Base-by-base conservation (phyloP, 2,888 invertebrate species). In the Dichetophora obliterata region DNA sequence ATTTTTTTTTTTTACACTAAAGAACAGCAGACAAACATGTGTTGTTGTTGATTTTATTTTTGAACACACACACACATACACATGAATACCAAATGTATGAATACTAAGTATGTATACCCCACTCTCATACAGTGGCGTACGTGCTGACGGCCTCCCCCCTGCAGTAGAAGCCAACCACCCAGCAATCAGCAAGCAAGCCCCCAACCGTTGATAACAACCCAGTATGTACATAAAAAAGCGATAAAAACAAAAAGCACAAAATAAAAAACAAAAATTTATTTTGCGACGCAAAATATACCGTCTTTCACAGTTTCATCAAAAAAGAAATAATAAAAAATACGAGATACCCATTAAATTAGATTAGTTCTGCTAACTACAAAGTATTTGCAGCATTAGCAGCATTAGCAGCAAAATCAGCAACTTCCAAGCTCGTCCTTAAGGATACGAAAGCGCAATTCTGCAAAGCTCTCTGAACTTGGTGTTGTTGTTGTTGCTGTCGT, bases 1-100 rank as follows among this genome's bases (percentile, higher is more conserved):
- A 11, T 43, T 43, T 43, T 43, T 43, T 43, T 43, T 43, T 43
- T 43, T 3, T 43, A 43, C 11, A 43, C 14, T 43, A 24, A 22
- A 61, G n/a, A 27, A 65, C 19, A n/a, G 63, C 63, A 65, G 63
- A 65, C 63, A 65, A 65, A 65, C 63, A 65, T 65, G 63, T 65
- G 63, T 65, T 65, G 24, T 65, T 65, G 4, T 65, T 37, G 31
- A 31, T 34, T 27, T 31, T 65, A 31, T 65, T n/a, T 34, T 65
- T 27, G 31, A n/a, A 34, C 63, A 37, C 31, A 65, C 63, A 6
- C 31, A 65, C 16, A 31, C 19, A 3, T 19, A n/a, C 22, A 19
- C 22, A 8, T 54, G n/a, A 22, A 4, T 31, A 31, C 22, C 22
- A 19, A 8, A 8, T 54, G n/a, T 9, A 4, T 31, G 5, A 8